Evolutionary conservation across 2,113 vertebrate species (phyloP).

Genomic region (Rhineura floridana): DNA sequence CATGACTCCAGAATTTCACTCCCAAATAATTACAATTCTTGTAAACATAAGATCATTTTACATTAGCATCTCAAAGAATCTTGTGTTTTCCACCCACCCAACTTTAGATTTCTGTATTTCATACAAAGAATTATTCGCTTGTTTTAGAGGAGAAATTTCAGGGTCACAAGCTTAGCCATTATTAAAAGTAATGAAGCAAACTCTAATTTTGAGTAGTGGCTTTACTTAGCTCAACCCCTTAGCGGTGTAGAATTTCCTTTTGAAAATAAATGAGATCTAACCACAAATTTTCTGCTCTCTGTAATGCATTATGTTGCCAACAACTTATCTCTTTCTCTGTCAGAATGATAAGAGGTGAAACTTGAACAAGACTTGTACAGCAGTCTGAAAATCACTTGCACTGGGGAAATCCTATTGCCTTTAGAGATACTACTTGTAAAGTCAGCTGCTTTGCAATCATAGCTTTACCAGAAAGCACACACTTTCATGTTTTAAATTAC

Average conservation of each 20-base stretch:
- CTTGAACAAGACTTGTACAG: not conserved
- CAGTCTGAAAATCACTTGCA: not conserved
- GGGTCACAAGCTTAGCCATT: not conserved
- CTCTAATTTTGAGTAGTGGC: accelerated
- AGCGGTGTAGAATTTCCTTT: not conserved
- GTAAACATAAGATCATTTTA: slow-evolving; percentile 52
- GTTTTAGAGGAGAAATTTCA: slow-evolving; percentile 18
- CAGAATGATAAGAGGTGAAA: not conserved
- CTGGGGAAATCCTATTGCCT: not conserved
- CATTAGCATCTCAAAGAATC: slow-evolving; percentile 36
- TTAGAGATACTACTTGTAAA: slow-evolving; percentile 8
- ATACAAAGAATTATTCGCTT: slow-evolving; percentile 22
- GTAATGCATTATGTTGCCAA: not conserved
- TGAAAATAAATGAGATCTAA: slow-evolving; percentile 2
- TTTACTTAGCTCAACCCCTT: slow-evolving; percentile 21
- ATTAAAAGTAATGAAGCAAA: not conserved
- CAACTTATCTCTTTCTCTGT: not conserved
- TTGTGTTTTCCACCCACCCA: slow-evolving; percentile 20
- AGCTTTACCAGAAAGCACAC: not conserved
- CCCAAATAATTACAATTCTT: slow-evolving; percentile 51
- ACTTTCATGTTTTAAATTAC: not conserved
- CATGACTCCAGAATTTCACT: slow-evolving; percentile 18
- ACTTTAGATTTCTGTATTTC: slow-evolving; percentile 27
- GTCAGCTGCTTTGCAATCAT: not conserved
- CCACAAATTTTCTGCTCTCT: not conserved